Percentiles rank a stretch among this genome's conserved stretches.
Evolutionary conservation across 2,113 vertebrate species (phyloP).

Genomic region (Erinaceus europaeus): DNA sequence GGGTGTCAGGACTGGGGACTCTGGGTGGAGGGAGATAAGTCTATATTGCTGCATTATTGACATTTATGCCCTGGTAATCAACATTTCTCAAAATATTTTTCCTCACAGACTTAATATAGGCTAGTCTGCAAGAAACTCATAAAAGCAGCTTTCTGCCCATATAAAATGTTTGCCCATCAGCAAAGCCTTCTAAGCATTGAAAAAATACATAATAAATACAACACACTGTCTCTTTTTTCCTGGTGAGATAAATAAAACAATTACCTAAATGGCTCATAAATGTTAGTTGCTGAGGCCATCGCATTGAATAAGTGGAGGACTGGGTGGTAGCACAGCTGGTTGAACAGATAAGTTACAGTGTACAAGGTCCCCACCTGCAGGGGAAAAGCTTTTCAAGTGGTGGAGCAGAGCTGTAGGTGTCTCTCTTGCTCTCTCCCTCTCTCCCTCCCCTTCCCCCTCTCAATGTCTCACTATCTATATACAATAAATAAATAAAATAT

Average conservation of each 20-base stretch:
- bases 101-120: neutral
- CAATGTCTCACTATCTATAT: no score
- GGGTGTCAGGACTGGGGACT: no score
- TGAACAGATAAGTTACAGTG: no score
- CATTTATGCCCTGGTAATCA: neutral
- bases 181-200: constrained; percentile 7
- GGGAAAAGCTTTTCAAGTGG: no score
- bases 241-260: constrained; percentile 6
- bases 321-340: no score
- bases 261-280: neutral
- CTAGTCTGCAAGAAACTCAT: constrained; percentile 21
- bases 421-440: no score
- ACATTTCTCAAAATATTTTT: neutral
- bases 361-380: no score
- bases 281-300: neutral
- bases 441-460: no score
- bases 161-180: constrained; percentile 12
- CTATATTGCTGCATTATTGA: neutral
- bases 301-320: no score
- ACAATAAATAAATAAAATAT: no score
- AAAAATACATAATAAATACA: constrained; percentile 27
- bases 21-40: no score
- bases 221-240: constrained; percentile 1
- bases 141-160: neutral
- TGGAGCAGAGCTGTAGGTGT: no score